phyloP scores from a whole-genome alignment of 2,113 vertebrate genomes.

The Plecotus auritus region DNA sequence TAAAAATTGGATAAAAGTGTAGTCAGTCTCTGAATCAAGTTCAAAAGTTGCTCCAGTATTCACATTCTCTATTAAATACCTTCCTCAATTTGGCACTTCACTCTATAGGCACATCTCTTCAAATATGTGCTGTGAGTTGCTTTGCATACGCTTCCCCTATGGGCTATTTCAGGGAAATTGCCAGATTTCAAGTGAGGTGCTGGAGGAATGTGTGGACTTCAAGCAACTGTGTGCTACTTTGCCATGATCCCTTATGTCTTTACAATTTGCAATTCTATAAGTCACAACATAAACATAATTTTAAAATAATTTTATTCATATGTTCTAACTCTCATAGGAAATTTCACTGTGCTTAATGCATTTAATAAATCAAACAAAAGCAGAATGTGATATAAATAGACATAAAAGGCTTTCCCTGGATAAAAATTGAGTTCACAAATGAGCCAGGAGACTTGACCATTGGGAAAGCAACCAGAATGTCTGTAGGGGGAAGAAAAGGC shows the following conservation, averaged over 20 bases:
- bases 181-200: conserved; percentile 33
- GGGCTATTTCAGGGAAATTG: conserved; percentile 46
- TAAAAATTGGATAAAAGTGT: background rate
- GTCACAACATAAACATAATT: conserved; percentile 67
- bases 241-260: conserved; percentile 48
- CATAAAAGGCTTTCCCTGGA: conserved; percentile 55
- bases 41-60: background rate
- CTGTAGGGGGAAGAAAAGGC: background rate
- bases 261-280: conserved; percentile 72
- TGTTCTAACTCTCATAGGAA: conserved; percentile 56
- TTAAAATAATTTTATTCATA: conserved; percentile 67
- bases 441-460: conserved; percentile 41
- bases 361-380: conserved; percentile 69
- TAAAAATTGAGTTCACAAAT: conserved; percentile 60
- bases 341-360: conserved; percentile 42
- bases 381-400: conserved; percentile 59
- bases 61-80: background rate
- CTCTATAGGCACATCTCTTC: background rate
- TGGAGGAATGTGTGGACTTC: conserved; percentile 6
- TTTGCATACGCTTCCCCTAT: conserved; percentile 14
- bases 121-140: background rate
- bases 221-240: conserved; percentile 38
- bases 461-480: background rate
- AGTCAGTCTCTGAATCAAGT: background rate
- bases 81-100: background rate